Evolutionary conservation across 2,888 invertebrate species (phyloP), one percentile per base, ranked within the genome.

Genomic region (Phasia obesa): DNA sequence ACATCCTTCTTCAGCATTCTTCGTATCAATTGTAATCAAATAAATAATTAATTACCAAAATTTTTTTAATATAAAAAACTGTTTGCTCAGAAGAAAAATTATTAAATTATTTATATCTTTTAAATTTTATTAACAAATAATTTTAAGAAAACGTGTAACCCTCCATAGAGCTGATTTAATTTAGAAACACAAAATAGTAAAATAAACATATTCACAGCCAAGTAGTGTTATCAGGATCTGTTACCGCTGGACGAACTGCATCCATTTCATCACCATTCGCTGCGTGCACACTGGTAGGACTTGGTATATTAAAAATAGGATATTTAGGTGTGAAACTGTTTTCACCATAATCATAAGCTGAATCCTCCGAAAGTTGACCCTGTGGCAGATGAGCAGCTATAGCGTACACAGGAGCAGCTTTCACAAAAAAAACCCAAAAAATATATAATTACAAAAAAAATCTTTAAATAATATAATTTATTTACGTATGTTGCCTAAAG

Each of bases 321-420:
- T 89, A 89, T 47, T 87, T 84, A 5, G 89, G 89, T 6, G 86
- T 42, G 82, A 87, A 89, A 21, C 85, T 84, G 6, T 79, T 80
- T 44, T 83, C 78, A 2, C 85, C 86, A 70, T 87, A 83, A 9
- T 86, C 81, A 73, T 87, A 85, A n/a, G 62, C 69, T 31, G 85
- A 86, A 5, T 83, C 80, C 7, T 81, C 85, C 3, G 64, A 85
- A 25, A 86, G 71, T 74, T 74, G 73, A 0, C 47, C 87, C 5
- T 85, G 62, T 0, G 86, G 82, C 64, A 91, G 86, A 87, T 90
- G 88, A 3, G 87, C 25, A 2, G 90, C 90, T 64, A 88, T 88
- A 81, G 87, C 88, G 80, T 90, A 91, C 3, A 87, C 87, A 0
- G 91, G 91, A 13, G 90, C 88, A 5, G 87, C 92, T 91, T n/a